Evolutionary conservation across 2,113 vertebrate species (phyloP).

Genomic region (Cinclus mexicanus): DNA sequence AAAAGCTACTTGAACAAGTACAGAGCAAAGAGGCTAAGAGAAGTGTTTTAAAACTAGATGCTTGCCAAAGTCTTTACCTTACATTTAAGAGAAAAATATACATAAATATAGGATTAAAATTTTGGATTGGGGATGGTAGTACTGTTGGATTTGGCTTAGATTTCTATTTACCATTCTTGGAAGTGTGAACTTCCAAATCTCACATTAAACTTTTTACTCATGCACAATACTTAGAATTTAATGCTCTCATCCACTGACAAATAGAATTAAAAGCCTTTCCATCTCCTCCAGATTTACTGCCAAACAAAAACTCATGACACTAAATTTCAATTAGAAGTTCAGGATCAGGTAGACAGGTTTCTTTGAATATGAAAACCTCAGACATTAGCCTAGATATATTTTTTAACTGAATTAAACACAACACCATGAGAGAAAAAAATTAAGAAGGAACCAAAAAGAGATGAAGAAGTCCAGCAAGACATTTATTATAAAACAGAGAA

Average conservation of each 20-base stretch:
- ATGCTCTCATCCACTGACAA: neutral
- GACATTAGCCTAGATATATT: neutral
- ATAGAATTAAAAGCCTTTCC: neutral
- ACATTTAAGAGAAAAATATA: neutral
- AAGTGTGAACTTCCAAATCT: neutral
- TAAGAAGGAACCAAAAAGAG: neutral
- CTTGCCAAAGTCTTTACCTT: neutral
- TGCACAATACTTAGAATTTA: neutral
- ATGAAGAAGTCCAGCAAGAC: neutral
- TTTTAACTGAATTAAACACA: neutral
- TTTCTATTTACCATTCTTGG: neutral
- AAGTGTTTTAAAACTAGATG: neutral
- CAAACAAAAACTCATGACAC: neutral
- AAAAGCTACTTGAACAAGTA: neutral
- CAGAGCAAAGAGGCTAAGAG: neutral
- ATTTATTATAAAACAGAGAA: neutral
- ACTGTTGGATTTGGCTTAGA: neutral
- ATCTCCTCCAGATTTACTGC: neutral
- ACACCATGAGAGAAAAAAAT: neutral
- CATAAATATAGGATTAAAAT: neutral
- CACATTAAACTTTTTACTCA: neutral
- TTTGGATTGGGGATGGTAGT: neutral
- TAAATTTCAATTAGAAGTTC: neutral
- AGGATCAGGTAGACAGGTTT: neutral
- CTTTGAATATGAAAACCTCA: neutral